Evolutionary conservation across 2,888 invertebrate genomes (phyloP).

Genomic region (Rhagonycha lutea): DNA sequence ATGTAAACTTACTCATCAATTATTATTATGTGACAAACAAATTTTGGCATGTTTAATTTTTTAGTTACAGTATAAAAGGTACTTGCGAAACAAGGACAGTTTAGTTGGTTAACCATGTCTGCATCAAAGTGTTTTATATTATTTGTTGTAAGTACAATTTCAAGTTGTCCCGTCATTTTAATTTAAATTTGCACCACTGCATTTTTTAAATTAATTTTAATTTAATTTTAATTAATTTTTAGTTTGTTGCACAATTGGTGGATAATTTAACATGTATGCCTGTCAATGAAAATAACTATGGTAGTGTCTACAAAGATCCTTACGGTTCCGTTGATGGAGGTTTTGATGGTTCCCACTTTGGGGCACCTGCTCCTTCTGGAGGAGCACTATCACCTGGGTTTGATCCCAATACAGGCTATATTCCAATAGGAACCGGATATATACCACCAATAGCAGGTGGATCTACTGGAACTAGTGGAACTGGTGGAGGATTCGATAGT

Average conservation of each 20-base stretch:
- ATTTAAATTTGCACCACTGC: background rate
- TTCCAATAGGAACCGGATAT: background rate
- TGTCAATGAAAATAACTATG: background rate
- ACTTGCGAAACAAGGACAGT: background rate
- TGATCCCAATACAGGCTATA: background rate
- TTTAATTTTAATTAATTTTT: background rate
- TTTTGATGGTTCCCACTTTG: background rate
- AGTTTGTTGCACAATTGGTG: background rate
- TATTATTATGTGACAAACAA: background rate
- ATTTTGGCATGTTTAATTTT: background rate
- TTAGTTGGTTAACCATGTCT: background rate
- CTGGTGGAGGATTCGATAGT: background rate
- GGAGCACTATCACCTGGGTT: background rate
- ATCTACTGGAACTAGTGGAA: background rate
- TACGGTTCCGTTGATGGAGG: background rate
- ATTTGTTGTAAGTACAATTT: background rate
- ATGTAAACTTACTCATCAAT: background rate
- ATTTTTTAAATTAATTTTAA: background rate
- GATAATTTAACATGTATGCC: background rate
- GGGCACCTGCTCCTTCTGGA: background rate
- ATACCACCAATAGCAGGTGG: background rate
- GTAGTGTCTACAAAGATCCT: background rate
- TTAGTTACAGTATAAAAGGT: slow-evolving; percentile 1
- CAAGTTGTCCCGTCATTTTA: background rate
- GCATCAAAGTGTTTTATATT: background rate